A percentile compares a stretch with the other conserved stretches of the same genome.
phyloP scores from a whole-genome alignment of 2,888 invertebrate genomes.

The Merodon equestris region DNA sequence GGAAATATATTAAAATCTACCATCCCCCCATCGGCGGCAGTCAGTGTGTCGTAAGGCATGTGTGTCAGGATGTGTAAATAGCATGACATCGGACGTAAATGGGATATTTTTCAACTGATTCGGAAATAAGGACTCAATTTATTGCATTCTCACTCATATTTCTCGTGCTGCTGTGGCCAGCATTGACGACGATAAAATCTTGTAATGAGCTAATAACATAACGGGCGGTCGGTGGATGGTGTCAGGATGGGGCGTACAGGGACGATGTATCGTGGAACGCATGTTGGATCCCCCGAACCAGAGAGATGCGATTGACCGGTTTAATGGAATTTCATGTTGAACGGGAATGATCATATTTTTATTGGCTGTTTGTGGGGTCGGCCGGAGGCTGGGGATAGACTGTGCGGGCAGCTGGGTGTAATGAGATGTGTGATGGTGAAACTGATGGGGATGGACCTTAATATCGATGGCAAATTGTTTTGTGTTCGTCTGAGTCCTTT shows the following conservation, averaged over 20 bases:
- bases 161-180: slow-evolving; percentile 43
- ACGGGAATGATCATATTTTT: slow-evolving; percentile 56
- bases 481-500: slow-evolving; percentile 9
- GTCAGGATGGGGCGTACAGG: slow-evolving; percentile 33
- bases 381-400: slow-evolving; percentile 2
- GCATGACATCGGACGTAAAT: slow-evolving; percentile 63
- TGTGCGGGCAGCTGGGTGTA: slow-evolving; percentile 51
- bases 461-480: slow-evolving; percentile 67
- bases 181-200: slow-evolving; percentile 61
- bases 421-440: slow-evolving; percentile 67
- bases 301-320: slow-evolving; percentile 13
- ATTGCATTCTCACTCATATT: slow-evolving; percentile 64
- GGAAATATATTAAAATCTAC: slow-evolving; percentile 59
- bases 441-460: slow-evolving; percentile 56
- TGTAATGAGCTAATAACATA: slow-evolving; percentile 69
- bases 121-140: slow-evolving; percentile 69
- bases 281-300: slow-evolving; percentile 4
- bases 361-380: slow-evolving; percentile 49
- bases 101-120: slow-evolving; percentile 69
- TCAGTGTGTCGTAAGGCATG: slow-evolving; percentile 40
- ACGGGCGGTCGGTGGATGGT: slow-evolving; percentile 57
- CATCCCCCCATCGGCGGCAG: background rate
- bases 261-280: slow-evolving; percentile 60
- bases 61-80: slow-evolving; percentile 66
- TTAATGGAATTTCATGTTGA: slow-evolving; percentile 60